Evolutionary conservation across 2,797 vertebrate genomes (phyloP).

Genomic region (Myotis planiceps): DNA sequence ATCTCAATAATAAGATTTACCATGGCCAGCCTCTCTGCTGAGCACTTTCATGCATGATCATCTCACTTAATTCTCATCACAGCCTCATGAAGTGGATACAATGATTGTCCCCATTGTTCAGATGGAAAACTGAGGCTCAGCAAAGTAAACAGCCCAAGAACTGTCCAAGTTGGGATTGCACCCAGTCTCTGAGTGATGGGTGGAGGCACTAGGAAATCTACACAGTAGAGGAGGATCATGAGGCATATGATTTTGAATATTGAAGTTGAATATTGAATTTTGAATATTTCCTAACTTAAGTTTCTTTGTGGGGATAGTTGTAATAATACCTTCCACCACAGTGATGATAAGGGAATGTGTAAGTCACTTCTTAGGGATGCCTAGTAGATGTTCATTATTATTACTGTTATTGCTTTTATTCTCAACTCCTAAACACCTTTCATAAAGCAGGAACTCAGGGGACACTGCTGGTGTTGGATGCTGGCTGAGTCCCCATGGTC

Average conservation of each 20-base stretch:
- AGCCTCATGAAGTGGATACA: not conserved
- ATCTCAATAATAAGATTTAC: not conserved
- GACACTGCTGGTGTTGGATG: not conserved
- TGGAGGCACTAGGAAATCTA: not conserved
- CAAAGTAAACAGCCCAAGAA: not conserved
- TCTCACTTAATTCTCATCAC: not conserved
- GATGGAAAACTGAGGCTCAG: not conserved
- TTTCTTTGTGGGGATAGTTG: not conserved
- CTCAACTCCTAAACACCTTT: not conserved
- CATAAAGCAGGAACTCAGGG: not conserved
- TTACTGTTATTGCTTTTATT: not conserved
- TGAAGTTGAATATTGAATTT: not conserved
- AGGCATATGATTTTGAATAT: not conserved
- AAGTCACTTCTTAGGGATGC: not conserved
- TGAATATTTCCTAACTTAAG: not conserved
- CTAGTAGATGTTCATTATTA: not conserved
- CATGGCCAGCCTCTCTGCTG: not conserved
- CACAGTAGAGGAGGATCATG: not conserved
- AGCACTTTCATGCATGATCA: not conserved
- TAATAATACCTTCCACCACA: not conserved
- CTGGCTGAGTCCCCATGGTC: not conserved
- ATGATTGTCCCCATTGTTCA: not conserved
- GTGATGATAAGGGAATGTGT: not conserved
- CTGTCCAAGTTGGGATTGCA: not conserved
- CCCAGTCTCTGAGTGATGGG: not conserved